phyloP scores from a whole-genome alignment of 2,888 invertebrate genomes.

The Andrena minutula region DNA sequence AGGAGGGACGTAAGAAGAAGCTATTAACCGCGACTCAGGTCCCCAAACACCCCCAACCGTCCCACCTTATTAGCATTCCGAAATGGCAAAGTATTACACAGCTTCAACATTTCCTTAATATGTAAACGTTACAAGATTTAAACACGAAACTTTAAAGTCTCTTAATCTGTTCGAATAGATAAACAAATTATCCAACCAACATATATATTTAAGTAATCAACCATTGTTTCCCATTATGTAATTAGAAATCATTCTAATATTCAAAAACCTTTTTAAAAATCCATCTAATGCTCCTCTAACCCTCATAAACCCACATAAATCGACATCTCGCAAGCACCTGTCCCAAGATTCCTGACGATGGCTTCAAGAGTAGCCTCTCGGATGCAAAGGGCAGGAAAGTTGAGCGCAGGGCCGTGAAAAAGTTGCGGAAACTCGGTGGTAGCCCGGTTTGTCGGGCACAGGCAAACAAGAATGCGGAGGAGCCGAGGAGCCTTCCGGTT shows the following conservation, averaged over 20 bases:
- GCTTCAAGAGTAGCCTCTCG: background rate
- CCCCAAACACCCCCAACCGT: too few relatives aligned
- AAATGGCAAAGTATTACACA: too few relatives aligned
- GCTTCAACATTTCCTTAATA: too few relatives aligned
- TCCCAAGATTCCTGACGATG: background rate
- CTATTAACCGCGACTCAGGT: background rate
- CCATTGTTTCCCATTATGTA: too few relatives aligned
- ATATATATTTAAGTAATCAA: too few relatives aligned
- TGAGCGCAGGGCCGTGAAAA: constrained; percentile 14
- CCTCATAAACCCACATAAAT: background rate
- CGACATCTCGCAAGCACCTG: background rate
- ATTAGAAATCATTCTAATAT: too few relatives aligned
- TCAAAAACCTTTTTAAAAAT: background rate
- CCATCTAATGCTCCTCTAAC: background rate
- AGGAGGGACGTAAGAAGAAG: background rate
- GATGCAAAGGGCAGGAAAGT: constrained; percentile 5
- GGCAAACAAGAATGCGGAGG: constrained; percentile 33
- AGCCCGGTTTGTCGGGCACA: constrained; percentile 4
- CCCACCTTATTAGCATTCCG: too few relatives aligned
- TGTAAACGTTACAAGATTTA: too few relatives aligned
- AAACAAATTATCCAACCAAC: too few relatives aligned
- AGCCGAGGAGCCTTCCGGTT: constrained; percentile 42
- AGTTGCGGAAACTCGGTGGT: constrained; percentile 24
- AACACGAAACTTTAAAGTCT: too few relatives aligned
- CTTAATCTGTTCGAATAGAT: too few relatives aligned